Evolutionary conservation across 2,113 vertebrate species (phyloP), one percentile per base, ranked within the genome.

Genomic region (Sprattus sprattus): DNA sequence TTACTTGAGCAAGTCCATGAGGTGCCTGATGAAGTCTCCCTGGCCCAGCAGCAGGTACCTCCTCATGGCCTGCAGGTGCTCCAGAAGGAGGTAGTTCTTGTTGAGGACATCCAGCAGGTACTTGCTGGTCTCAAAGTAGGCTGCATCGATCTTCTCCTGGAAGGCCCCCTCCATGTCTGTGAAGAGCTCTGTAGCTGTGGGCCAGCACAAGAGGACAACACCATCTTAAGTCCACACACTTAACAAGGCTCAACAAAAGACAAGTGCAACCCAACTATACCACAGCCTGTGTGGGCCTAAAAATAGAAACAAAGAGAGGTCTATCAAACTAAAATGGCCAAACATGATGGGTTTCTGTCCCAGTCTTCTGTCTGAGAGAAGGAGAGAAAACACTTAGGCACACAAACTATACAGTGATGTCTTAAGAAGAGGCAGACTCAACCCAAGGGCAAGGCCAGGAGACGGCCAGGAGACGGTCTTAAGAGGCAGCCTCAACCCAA

Each of bases 1-100:
- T 96, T 87, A 99, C 98, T 99, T 99, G 16, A 99, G 96, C 89
- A 99, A 94, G 91, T 99, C 98, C 98, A 99, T 99, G 83, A 99
- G 94, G 89, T 99, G 98, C 39, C 98, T 93, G 92, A 99, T 99
- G 90, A 99, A 99, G 93, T 99, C 98, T 86, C 98, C 98, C 91
- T 99, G 98, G 83, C 98, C 98, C 20, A 99, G 96, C 46, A 99
- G 96, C 89, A 99, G 93, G 95, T 99, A 99, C 60, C 98, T 96
- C 46, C 98, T 95, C 97, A 98, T 97, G 81, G 98, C 98, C 93
- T 99, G 97, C 92, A 99, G 95, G 89, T 99, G 98, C 71, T 99
- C 98, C 90, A 99, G 94, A 90, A 99, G 91, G 90, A 96, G 97
- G 93, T 99, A 99, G 89, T 97, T 97, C 52, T 94, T 96, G 92